Percentiles rank a stretch among this genome's conserved stretches.
phyloP scores from a whole-genome alignment of 2,888 invertebrate genomes.

The Catonia carolina region DNA sequence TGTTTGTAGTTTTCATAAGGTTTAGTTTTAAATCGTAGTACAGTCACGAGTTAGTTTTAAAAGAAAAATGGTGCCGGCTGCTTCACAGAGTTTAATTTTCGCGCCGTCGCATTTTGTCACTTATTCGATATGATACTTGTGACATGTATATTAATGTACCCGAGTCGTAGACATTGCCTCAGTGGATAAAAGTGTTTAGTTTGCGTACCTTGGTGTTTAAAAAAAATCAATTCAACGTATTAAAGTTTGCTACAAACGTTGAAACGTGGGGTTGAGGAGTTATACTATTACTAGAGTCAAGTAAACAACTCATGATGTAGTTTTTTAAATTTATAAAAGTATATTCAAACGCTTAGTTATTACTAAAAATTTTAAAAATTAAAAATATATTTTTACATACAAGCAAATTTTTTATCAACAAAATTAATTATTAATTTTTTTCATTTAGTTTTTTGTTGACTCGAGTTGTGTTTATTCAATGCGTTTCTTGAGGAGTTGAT shows the following conservation, averaged over 20 bases:
- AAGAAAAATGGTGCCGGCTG: constrained; percentile 30
- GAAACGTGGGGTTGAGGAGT: constrained; percentile 33
- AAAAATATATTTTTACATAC: neutral
- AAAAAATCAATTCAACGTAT: constrained; percentile 13
- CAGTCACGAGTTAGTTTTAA: constrained; percentile 24
- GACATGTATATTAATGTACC: too few relatives aligned
- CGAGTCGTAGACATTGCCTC: too few relatives aligned
- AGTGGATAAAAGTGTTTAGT: too few relatives aligned
- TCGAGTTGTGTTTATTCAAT: constrained; percentile 49
- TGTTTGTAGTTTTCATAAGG: constrained; percentile 26
- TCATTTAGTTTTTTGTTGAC: constrained; percentile 40
- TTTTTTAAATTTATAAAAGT: too few relatives aligned
- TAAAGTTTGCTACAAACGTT: constrained; percentile 12
- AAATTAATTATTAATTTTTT: constrained; percentile 16
- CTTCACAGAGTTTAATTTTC: constrained; percentile 30
- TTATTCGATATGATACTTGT: too few relatives aligned
- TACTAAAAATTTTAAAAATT: neutral
- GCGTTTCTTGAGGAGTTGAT: constrained; percentile 42
- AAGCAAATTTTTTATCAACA: neutral
- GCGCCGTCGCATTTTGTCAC: constrained; percentile 26
- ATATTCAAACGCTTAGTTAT: neutral
- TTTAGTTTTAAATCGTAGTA: constrained; percentile 21
- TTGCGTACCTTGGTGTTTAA: neutral
- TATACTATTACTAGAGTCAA: constrained; percentile 43
- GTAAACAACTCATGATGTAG: constrained; percentile 41